Base-by-base conservation (phyloP, 2,888 invertebrate genomes). In the Ethmia dodecea region DNA sequence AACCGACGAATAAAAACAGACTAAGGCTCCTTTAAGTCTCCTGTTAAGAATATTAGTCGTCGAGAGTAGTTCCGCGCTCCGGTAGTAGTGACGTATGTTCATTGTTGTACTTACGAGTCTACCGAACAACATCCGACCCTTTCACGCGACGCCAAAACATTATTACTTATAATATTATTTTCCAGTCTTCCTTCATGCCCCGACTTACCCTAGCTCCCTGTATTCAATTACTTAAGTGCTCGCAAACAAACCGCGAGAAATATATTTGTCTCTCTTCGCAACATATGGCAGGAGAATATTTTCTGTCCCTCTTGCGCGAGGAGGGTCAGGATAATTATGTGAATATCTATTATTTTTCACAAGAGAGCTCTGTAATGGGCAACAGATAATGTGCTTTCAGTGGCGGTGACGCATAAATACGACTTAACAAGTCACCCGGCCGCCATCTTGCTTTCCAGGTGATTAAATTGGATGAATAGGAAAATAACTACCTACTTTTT, bases 171-270 rank as follows among this genome's bases (percentile, higher is more conserved):
- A 73, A 75, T 76, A 75, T 79, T 76, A 77, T 78, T 73, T 75
- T 75, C 70, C 61, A 73, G 73, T 72, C 70, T 72, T 64, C 69
- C 63, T 68, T 72, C 65, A 69, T 68, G 55, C 55, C 63, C 61
- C 65, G 54, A 71, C 68, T 77, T 70, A 65, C 70, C 64, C 65
- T 51, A 58, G 53, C 67, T 69, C 74, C 73, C 71, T 64, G 65
- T 63, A 67, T 81, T 80, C 81, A 83, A 84, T 84, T 83, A 86
- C 81, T 78, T 83, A 81, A 84, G 83, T 83, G 80, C 73, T 73
- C 53, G 52, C 55, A 54, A 59, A 60, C 62, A 57, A 56, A 61
- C 63, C 62, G 54, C 55, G 55, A 41, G 48, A 57, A 50, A 48
- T 72, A 66, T 44, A 41, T 28, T 49, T 34, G 45, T 78, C 78